Evolutionary conservation across 1,140 invertebrate species (phyloP), one percentile per base, ranked within the genome.

Genomic region (Cyclina sinensis): DNA sequence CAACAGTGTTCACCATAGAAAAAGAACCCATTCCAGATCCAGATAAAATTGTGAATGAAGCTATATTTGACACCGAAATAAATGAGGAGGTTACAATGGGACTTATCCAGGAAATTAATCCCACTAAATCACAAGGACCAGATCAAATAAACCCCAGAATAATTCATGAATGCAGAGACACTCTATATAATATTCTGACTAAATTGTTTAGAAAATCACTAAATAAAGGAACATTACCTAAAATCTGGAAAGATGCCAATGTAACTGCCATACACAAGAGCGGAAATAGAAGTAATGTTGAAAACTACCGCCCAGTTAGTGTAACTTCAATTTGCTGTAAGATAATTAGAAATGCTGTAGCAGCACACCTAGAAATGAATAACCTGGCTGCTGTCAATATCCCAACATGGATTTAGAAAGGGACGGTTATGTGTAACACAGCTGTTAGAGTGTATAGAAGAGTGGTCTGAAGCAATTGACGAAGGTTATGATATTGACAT

Each of bases 371-470:
- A 12, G 35, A 74, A 46, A 74, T 1, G 4, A 74, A 39, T 74
- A 39, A 74, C n/a, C n/a, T n/a, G n/a, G 12, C 7, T 39, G 14
- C 7, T 74, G 7, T 37, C 70, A 4, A 39, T 16, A 2, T 1
- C 37, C 11, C 78, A 80, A 59, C 78, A 59, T 57, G 30, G 54
- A 51, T 54, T 80, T 21, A 80, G 37, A 30, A 35, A 57, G 35
- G 48, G 32, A 0, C 0, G 35, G 5, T 80, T 16, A 32, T 79
- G 51, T 30, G 54, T 12, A 9, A 27, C 76, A 11, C 76, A 79
- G 27, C 46, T 79, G 3, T 16, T 79, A 1, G 51, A 51, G 27
- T 51, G 39, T 35, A 14, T 54, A 16, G 76, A 79, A 51, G 46
- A 79, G 3, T 79, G 76, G 76, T 21, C 39, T 4, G 14, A 51